Evolutionary conservation across 2,113 vertebrate genomes (phyloP).

Genomic region (Jaculus jaculus): DNA sequence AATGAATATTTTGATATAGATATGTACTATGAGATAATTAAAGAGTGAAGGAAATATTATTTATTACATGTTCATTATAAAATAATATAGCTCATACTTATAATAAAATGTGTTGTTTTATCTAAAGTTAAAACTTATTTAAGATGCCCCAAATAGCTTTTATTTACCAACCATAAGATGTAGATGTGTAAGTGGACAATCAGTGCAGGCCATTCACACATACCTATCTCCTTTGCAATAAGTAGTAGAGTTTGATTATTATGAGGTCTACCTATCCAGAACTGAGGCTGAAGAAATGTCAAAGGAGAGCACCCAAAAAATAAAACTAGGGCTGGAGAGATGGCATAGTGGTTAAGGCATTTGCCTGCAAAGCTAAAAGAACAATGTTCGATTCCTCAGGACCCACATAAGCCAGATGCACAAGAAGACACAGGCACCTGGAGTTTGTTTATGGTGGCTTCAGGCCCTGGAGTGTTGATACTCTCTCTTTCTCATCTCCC

Average conservation of each 20-base stretch:
- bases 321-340: too few relatives aligned
- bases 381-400: too few relatives aligned
- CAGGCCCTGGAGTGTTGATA: too few relatives aligned
- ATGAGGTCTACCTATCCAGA: not conserved
- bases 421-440: too few relatives aligned
- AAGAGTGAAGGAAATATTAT: not conserved
- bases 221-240: not conserved
- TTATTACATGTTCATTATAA: not conserved
- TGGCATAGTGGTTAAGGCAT: too few relatives aligned
- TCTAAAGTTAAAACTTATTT: not conserved
- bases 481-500: too few relatives aligned
- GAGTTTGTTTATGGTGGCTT: too few relatives aligned
- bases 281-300: not conserved
- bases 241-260: not conserved
- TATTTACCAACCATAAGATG: not conserved
- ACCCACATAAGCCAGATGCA: too few relatives aligned
- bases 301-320: not conserved
- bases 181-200: not conserved
- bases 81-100: not conserved
- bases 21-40: not conserved
- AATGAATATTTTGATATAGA: not conserved
- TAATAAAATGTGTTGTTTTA: not conserved
- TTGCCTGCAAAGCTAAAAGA: too few relatives aligned
- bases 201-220: rapidly evolving
- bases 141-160: not conserved